Percentiles rank a stretch among this genome's conserved stretches.
These are phyloP conservation scores for Sitophilus oryzae DNA, from an alignment of 1,140 invertebrate species.

Conservation along the genomic window DNA sequence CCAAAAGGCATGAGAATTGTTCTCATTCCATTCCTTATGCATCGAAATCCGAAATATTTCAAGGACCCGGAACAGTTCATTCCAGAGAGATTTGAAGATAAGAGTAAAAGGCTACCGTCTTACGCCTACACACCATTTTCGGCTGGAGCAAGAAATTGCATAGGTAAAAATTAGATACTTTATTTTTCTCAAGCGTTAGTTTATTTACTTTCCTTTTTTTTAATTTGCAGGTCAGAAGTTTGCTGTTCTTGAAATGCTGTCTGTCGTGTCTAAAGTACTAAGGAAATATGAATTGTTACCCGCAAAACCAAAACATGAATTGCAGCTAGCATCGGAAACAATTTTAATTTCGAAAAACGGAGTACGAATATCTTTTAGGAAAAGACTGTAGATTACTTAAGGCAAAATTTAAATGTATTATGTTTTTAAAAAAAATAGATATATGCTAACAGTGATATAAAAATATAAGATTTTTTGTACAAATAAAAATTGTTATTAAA, in stretches of 20 bases:
- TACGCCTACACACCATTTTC: constrained; percentile 62
- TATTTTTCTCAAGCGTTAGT: no score
- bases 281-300: neutral
- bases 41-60: constrained; percentile 59
- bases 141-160: constrained; percentile 63
- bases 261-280: neutral
- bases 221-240: neutral
- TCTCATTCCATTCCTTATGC: constrained; percentile 53
- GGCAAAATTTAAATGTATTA: no score
- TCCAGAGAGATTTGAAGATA: constrained; percentile 69
- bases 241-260: neutral
- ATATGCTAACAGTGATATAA: no score
- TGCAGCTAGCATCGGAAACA: neutral
- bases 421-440: no score
- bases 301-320: neutral
- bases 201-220: no score
- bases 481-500: no score
- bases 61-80: constrained; percentile 66
- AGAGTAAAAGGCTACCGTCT: constrained; percentile 42
- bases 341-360: neutral
- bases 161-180: no score
- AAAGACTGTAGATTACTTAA: neutral
- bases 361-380: neutral
- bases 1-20: constrained; percentile 47
- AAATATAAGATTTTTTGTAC: no score